Evolutionary conservation across 2,113 vertebrate species (phyloP), one percentile per base, ranked within the genome.

Genomic region (Platanista minor): DNA sequence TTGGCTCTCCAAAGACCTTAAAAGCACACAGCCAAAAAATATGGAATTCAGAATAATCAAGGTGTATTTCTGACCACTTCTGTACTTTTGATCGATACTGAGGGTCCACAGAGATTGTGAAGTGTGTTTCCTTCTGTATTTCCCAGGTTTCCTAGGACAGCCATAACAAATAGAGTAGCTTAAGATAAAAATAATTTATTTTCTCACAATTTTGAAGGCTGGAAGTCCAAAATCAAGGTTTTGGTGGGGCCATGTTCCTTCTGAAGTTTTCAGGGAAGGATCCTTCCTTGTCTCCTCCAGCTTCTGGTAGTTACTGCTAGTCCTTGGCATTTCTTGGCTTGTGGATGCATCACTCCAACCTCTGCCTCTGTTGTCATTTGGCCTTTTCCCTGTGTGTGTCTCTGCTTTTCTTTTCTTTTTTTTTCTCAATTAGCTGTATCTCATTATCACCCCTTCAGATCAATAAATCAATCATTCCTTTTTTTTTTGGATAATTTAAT

Each of bases 41-140:
- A 23, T 39, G 52, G 83, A 85, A 83, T 57, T 95, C 31, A 71
- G 82, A 87, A 77, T 69, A 83, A 64, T 31, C 36, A 21, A 49
- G 25, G 29, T 74, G 5, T 83, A n/a, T 77, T 87, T 83, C 59
- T 59, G 49, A 77, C 31, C 14, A 36, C 87, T 61, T 77, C 33
- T 62, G 31, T 8, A 46, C 57, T 64, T 77, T 61, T 89, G 87
- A n/a, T 49, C 57, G 49, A 49, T 33, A 52, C 27, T 57, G 52
- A 72, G 62, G 67, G 59, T 82, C 33, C 36, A 29, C 39, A 61
- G 66, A 61, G 49, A 72, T 20, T 62, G 31, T 62, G 49, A 80
- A 39, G 74, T 23, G 0, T 71, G 6, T 92, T 39, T 43, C 18
- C 39, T 41, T 78, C 20, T 72, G 33, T n/a, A 6, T 39, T 43